Evolutionary conservation across 2,113 vertebrate genomes (phyloP).

Genomic region (Apodemus sylvaticus): DNA sequence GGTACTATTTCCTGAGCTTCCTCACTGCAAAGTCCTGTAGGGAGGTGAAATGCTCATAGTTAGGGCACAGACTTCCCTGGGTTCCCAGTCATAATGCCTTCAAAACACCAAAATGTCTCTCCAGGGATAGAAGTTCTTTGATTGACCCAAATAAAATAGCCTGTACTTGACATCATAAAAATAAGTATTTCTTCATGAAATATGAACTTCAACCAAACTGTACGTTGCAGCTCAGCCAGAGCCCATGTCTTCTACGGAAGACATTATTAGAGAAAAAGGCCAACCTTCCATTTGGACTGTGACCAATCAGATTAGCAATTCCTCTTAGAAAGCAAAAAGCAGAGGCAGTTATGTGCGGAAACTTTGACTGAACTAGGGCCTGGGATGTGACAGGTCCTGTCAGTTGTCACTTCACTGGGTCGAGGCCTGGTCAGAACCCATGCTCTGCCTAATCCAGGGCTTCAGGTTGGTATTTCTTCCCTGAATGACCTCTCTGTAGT

Average conservation of each 20-base stretch:
- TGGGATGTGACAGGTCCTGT: background rate
- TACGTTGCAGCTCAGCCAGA: background rate
- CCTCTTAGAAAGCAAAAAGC: background rate
- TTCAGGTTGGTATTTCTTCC: background rate
- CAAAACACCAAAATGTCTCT: background rate
- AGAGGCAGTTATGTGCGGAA: background rate
- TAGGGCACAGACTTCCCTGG: background rate
- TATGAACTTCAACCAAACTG: background rate
- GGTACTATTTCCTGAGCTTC: background rate
- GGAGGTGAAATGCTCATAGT: background rate
- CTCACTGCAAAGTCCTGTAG: background rate
- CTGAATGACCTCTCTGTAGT: background rate
- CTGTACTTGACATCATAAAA: constrained; percentile 29
- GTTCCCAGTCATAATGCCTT: background rate
- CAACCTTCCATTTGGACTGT: background rate
- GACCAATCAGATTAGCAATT: background rate
- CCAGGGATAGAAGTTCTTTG: background rate
- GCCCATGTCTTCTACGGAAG: background rate
- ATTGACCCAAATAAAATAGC: background rate
- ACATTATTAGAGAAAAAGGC: background rate
- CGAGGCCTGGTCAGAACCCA: background rate
- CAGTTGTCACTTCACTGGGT: background rate
- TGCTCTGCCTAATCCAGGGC: background rate
- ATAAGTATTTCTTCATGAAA: background rate
- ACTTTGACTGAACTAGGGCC: background rate